These are phyloP conservation scores for Amblyteles armatorius DNA, from an alignment of 2,888 invertebrate species.

Conservation along the genomic window DNA sequence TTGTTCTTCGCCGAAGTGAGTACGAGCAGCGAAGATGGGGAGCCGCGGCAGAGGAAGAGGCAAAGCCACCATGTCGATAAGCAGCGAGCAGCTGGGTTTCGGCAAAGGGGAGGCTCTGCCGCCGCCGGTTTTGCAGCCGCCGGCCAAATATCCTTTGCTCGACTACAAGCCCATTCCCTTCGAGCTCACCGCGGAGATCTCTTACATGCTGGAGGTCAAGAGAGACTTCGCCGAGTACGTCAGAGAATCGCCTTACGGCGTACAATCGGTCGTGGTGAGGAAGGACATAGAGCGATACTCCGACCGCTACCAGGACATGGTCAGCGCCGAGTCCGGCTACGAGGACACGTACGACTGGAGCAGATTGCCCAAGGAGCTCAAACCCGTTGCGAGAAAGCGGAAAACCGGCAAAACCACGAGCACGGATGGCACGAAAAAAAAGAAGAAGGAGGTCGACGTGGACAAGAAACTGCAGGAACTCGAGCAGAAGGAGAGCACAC, in stretches of 20 bases:
- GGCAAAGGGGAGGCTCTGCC: conserved; percentile 82
- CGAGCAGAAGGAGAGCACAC: conserved; percentile 87
- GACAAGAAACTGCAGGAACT: conserved; percentile 87
- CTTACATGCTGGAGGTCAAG: conserved; percentile 90
- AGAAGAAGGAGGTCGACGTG: conserved; percentile 76
- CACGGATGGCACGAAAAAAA: conserved; percentile 71
- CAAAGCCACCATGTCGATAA: conserved; percentile 80
- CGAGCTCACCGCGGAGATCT: conserved; percentile 85
- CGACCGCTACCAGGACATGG: conserved; percentile 78
- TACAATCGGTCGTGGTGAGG: conserved; percentile 75
- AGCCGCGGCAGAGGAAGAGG: conserved; percentile 83
- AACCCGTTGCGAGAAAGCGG: conserved; percentile 72
- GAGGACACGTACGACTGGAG: conserved; percentile 79
- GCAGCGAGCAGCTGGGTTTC: conserved; percentile 83
- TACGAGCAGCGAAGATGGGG: conserved; percentile 75
- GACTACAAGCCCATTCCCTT: conserved; percentile 85
- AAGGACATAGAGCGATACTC: conserved; percentile 83
- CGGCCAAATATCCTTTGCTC: conserved; percentile 84
- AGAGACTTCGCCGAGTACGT: conserved; percentile 90
- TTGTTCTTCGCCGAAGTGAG: neutral
- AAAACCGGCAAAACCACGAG: conserved; percentile 53
- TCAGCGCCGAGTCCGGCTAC: conserved; percentile 73
- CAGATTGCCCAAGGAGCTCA: conserved; percentile 79
- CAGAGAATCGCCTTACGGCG: conserved; percentile 89
- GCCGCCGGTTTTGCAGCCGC: conserved; percentile 83